Evolutionary conservation across 1,140 invertebrate genomes (phyloP).

Genomic region (Platyura marginata): DNA sequence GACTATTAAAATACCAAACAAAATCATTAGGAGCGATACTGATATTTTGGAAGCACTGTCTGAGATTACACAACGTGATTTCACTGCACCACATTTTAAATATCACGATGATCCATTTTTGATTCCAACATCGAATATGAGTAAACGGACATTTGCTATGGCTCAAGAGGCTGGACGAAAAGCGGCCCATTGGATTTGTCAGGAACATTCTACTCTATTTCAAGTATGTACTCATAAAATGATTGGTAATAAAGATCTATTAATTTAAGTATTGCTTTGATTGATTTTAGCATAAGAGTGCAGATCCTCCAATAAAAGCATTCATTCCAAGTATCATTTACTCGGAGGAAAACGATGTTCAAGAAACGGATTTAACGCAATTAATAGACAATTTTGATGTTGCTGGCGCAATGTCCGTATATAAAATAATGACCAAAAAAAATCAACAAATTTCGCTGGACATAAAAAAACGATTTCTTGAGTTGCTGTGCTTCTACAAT

Average conservation of each 20-base stretch:
- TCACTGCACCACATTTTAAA: constrained; percentile 66
- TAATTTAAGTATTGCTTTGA: no score
- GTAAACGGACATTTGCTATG: constrained; percentile 55
- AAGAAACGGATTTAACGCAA: constrained; percentile 30
- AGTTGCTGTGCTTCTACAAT: constrained; percentile 71
- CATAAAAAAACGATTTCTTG: constrained; percentile 50
- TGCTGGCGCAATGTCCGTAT: constrained; percentile 50
- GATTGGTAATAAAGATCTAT: no score
- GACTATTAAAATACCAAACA: constrained; percentile 37
- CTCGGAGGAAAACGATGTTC: constrained; percentile 43
- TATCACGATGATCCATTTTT: constrained; percentile 82
- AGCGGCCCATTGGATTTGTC: constrained; percentile 65
- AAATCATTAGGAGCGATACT: constrained; percentile 54
- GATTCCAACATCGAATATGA: constrained; percentile 54
- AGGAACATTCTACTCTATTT: constrained; percentile 60
- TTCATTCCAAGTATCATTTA: constrained; percentile 50
- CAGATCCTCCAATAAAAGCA: constrained; percentile 36
- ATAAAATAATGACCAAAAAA: constrained; percentile 45
- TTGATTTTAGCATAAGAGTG: constrained; percentile 26
- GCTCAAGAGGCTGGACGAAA: constrained; percentile 71
- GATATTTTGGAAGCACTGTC: constrained; percentile 67
- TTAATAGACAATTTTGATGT: constrained; percentile 45
- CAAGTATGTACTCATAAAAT: no score
- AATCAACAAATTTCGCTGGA: constrained; percentile 34
- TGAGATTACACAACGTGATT: constrained; percentile 49